Conservation (phyloP, 1,140 invertebrate genomes). For the Ceratoteleas bidentatus region DNA sequence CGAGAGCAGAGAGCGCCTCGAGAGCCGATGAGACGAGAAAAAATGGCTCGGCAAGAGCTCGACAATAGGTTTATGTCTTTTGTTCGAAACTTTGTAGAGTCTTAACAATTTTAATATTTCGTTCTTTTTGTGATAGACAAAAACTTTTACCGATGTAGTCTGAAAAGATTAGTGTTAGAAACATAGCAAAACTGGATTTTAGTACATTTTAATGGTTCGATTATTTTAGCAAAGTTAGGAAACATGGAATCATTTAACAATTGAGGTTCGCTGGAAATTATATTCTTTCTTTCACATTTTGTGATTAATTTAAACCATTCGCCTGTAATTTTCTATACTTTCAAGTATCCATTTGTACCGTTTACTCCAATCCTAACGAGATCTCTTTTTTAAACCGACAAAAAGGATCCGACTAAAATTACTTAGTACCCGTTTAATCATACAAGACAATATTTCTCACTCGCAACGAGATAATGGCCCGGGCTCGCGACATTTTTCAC, state of each 20-base stretch:
- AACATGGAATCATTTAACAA: too few relatives aligned
- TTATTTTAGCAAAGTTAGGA: too few relatives aligned
- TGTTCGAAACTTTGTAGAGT: conserved; percentile 31
- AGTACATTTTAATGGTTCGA: too few relatives aligned
- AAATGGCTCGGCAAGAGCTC: conserved; percentile 42
- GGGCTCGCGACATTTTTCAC: neutral
- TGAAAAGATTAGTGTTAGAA: too few relatives aligned
- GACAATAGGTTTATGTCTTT: conserved; percentile 52
- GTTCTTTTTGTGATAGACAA: neutral
- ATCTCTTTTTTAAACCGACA: too few relatives aligned
- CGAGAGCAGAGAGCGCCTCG: conserved; percentile 48
- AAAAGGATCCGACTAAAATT: neutral
- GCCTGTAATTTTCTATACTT: too few relatives aligned
- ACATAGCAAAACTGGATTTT: too few relatives aligned
- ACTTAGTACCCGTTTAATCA: neutral
- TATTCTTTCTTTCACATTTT: too few relatives aligned
- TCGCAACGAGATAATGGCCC: conserved; percentile 6
- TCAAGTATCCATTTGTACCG: too few relatives aligned
- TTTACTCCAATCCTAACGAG: too few relatives aligned
- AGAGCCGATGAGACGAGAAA: conserved; percentile 42
- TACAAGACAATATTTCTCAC: conserved; percentile 12
- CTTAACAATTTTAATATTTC: conserved; percentile 26
- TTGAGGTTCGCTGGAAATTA: too few relatives aligned
- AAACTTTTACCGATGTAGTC: neutral
- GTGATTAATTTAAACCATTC: too few relatives aligned